A percentile compares a stretch with the other conserved stretches of the same genome.
These are phyloP conservation scores for Drosophila affinis DNA, from an alignment of 2,888 invertebrate species.

Conservation along the genomic window DNA sequence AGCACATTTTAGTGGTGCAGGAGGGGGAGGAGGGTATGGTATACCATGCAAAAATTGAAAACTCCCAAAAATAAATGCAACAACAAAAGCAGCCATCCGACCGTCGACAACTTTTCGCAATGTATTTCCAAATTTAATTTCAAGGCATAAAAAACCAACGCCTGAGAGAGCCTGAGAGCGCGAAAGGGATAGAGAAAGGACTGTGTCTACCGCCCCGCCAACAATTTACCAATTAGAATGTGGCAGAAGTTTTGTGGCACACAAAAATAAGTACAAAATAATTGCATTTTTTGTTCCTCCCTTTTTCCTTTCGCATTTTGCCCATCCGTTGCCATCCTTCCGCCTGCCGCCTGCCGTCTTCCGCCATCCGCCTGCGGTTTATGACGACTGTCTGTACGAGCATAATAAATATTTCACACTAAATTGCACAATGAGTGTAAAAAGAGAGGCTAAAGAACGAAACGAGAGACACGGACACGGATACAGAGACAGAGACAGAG, in stretches of 20 bases:
- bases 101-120: conserved; percentile 36
- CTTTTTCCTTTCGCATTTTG: neutral
- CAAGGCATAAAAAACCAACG: conserved; percentile 12
- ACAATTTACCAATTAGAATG: conserved; percentile 46
- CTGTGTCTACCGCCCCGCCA: conserved; percentile 12
- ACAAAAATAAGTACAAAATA: conserved; percentile 53
- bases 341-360: neutral
- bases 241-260: conserved; percentile 59
- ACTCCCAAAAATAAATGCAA: conserved; percentile 1
- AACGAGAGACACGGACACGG: too few species aligned
- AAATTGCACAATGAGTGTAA: conserved; percentile 47
- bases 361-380: conserved; percentile 25
- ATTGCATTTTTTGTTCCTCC: conserved; percentile 47
- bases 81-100: conserved; percentile 16
- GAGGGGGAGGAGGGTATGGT: too few species aligned
- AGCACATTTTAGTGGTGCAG: conserved; percentile 14
- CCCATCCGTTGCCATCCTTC: neutral
- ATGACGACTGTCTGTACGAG: conserved; percentile 17
- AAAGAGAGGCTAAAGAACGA: conserved; percentile 6
- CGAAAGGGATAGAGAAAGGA: conserved; percentile 4
- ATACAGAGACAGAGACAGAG: too few species aligned
- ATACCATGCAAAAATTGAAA: neutral
- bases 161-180: neutral
- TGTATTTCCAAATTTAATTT: conserved; percentile 48
- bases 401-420: conserved; percentile 55